A percentile compares a stretch with the other conserved stretches of the same genome.
These are phyloP conservation scores for Eudyptes chrysolophus DNA, from an alignment of 2,113 vertebrate genomes.

Conservation along the genomic window DNA sequence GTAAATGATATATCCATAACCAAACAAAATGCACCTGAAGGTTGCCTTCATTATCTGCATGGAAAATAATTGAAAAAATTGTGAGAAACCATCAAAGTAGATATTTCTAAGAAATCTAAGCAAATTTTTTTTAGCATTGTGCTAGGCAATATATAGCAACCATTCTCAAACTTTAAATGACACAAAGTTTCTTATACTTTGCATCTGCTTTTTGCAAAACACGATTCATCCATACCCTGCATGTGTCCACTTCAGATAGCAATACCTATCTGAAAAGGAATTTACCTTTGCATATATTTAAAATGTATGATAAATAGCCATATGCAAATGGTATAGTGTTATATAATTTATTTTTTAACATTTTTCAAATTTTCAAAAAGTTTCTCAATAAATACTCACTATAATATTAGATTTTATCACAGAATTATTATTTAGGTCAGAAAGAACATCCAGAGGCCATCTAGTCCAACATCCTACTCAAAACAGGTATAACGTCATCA, in stretches of 20 bases:
- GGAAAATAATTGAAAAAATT: neutral
- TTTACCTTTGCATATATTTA: neutral
- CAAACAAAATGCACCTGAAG: neutral
- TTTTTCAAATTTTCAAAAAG: neutral
- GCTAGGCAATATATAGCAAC: neutral
- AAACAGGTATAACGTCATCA: neutral
- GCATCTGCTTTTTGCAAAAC: neutral
- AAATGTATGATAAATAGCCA: neutral
- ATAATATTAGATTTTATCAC: neutral
- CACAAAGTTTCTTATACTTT: neutral
- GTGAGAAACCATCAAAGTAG: neutral
- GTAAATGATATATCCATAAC: neutral
- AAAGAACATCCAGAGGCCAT: neutral
- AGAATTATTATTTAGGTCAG: neutral
- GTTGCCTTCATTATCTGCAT: neutral
- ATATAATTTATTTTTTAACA: neutral
- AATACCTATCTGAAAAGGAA: neutral
- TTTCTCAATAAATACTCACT: neutral
- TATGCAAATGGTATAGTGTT: neutral
- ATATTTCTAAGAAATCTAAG: neutral
- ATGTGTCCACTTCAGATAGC: neutral
- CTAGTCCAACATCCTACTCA: neutral
- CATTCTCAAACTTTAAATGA: neutral
- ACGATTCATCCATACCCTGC: fast-evolving
- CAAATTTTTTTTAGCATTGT: neutral